Conservation (phyloP, 2,888 invertebrate genomes). For the Melanostoma scalare region DNA sequence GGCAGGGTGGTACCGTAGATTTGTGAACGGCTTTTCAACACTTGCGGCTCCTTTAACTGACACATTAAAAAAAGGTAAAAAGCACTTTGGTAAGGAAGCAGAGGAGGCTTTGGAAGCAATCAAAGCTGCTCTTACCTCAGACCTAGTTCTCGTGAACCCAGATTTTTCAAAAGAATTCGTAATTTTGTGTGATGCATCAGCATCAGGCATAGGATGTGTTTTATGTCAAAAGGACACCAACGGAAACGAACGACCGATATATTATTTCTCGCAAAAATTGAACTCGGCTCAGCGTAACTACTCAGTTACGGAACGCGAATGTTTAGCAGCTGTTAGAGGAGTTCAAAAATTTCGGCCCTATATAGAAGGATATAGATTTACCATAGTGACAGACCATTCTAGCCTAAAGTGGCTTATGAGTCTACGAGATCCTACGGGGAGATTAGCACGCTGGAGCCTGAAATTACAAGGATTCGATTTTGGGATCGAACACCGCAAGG, state of each 20-base stretch:
- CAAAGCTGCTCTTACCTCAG: not conserved
- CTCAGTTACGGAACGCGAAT: not conserved
- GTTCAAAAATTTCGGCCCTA: not conserved
- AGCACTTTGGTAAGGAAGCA: not conserved
- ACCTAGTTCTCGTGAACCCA: constrained; percentile 7
- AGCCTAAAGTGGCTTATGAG: constrained; percentile 1
- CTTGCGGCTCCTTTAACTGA: constrained; percentile 61
- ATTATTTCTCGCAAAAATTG: not conserved
- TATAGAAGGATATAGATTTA: not conserved
- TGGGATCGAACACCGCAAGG: constrained; percentile 7
- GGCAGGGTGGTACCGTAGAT: constrained; percentile 14
- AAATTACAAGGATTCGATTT: constrained; percentile 2
- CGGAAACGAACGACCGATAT: constrained; percentile 39
- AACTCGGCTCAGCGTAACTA: constrained; percentile 3
- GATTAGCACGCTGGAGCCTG: constrained; percentile 3
- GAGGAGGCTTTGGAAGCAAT: not conserved
- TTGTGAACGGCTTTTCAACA: constrained; percentile 16
- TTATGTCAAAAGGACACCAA: constrained; percentile 39
- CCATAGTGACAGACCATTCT: not conserved
- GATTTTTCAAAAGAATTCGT: constrained; percentile 46
- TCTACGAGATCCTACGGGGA: not conserved
- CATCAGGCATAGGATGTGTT: constrained; percentile 49
- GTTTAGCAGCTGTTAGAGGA: not conserved
- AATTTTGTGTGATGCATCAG: constrained; percentile 47
- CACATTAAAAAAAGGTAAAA: not conserved